Evolutionary conservation across 2,888 invertebrate species (phyloP).

Genomic region (Eupithecia subumbrata): DNA sequence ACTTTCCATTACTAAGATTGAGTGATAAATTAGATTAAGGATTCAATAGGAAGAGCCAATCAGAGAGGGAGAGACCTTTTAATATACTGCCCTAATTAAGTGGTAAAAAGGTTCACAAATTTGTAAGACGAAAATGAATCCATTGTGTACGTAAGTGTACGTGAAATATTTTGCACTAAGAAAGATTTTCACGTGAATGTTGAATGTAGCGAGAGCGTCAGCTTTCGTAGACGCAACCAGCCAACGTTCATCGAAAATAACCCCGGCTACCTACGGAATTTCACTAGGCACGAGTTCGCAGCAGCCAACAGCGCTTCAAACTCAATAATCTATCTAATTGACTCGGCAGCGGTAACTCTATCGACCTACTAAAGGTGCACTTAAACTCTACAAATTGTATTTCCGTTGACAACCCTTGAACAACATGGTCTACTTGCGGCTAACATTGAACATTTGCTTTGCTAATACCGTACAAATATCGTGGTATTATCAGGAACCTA

Average conservation of each 20-base stretch:
- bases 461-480: slow-evolving; percentile 49
- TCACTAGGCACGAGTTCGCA: slow-evolving; percentile 61
- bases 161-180: slow-evolving; percentile 28
- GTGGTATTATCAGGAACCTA: slow-evolving; percentile 54
- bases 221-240: slow-evolving; percentile 68
- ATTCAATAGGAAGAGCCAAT: slow-evolving; percentile 24
- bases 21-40: slow-evolving; percentile 26
- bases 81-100: slow-evolving; percentile 42
- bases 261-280: slow-evolving; percentile 68
- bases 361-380: slow-evolving; percentile 13
- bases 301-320: slow-evolving; percentile 39
- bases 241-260: slow-evolving; percentile 78
- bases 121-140: not conserved
- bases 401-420: slow-evolving; percentile 4
- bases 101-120: slow-evolving; percentile 14
- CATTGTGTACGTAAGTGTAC: not conserved
- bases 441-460: slow-evolving; percentile 42
- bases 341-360: slow-evolving; percentile 17
- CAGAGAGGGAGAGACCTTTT: slow-evolving; percentile 27
- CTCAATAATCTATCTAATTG: slow-evolving; percentile 39
- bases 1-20: slow-evolving; percentile 16
- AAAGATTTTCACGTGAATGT: slow-evolving; percentile 51
- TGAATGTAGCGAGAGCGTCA: slow-evolving; percentile 52
- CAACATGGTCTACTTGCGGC: not conserved
- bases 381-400: slow-evolving; percentile 11